Base-by-base conservation (phyloP, 2,797 vertebrate genomes). In the Gambusia yucatana region DNA sequence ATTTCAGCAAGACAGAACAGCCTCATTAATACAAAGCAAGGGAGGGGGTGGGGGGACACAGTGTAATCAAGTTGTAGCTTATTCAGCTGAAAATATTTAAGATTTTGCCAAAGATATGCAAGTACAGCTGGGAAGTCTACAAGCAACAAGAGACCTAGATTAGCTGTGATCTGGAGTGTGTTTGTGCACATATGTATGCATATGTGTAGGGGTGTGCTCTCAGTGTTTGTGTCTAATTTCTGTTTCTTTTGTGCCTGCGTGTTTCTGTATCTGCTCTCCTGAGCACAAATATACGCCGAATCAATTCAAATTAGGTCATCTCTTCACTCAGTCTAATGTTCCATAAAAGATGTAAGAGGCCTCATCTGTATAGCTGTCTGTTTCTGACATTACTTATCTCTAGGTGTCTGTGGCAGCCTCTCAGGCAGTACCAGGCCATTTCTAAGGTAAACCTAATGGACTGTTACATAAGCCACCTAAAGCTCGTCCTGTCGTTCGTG, bases 291-390 rank as follows among this genome's bases (percentile, higher is more conserved):
- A 87, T 74, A 86, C 48, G 75, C 83, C 83, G 80, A 94, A 91
- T 94, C 89, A 91, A 91, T 91, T 92, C 83, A 93, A 94, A 93
- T 92, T 87, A 92, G 89, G 92, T 89, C 90, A 93, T 87, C 91
- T 89, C 83, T 84, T 92, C 91, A 88, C 92, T 91, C 91, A 86
- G 87, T 89, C 87, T 93, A 94, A 94, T 94, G 92, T 93, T 83
- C 92, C 90, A 94, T 94, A 90, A 94, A 93, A 93, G 92, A 94
- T 92, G 91, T 87, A 93, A 87, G 88, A 86, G 87, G 87, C 78
- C 76, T 84, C 91, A 82, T 83, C 79, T 86, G 63, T 88, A 88
- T 85, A 88, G 67, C 91, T 89, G 87, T 88, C 90, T 91, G 76
- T 88, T 85, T 72, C 79, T 91, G 91, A 89, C 92, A 89, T 93